These are phyloP conservation scores for Tauraco hartlaubi DNA, from an alignment of 2,797 vertebrate genomes.

Conservation along the genomic window DNA sequence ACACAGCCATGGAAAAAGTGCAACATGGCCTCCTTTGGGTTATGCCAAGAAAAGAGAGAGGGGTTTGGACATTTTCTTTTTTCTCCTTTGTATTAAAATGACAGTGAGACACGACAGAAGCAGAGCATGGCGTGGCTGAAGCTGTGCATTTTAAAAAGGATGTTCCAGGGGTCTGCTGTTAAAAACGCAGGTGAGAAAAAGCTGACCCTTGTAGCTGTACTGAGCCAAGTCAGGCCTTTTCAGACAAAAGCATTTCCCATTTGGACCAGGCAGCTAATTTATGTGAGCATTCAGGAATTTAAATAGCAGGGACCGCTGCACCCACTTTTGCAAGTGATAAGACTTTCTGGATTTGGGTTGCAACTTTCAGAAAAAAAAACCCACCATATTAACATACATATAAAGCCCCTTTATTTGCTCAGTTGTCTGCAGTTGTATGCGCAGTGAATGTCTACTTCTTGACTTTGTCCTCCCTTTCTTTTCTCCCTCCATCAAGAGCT, in stretches of 20 bases:
- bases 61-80: background rate
- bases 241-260: background rate
- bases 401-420: background rate
- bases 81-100: background rate
- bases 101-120: background rate
- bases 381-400: background rate
- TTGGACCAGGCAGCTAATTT: background rate
- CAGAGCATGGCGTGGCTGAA: background rate
- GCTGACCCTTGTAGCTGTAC: background rate
- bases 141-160: background rate
- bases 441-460: background rate
- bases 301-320: background rate
- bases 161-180: background rate
- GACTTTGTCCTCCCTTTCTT: background rate
- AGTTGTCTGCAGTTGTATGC: background rate
- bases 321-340: background rate
- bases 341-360: background rate
- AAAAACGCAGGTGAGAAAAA: background rate
- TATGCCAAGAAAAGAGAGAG: constrained; percentile 49
- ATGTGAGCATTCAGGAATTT: background rate
- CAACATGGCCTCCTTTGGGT: constrained; percentile 49
- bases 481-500: accelerated
- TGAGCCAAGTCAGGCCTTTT: background rate
- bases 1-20: constrained; percentile 30
- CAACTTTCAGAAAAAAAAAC: background rate